Conservation (phyloP, 2,797 vertebrate genomes). For the Novumbra hubbsi region DNA sequence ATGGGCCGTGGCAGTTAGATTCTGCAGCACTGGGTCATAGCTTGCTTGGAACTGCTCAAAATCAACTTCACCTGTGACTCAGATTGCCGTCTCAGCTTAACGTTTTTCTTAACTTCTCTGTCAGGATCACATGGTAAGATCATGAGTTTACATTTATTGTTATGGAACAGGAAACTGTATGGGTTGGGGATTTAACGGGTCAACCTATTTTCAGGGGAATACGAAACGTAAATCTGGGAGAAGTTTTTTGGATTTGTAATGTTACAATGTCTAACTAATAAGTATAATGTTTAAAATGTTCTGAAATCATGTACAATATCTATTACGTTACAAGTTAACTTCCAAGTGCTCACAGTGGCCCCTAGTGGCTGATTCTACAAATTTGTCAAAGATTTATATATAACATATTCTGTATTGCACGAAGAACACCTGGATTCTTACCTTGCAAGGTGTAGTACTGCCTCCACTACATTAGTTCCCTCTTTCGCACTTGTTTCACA, state of each 20-base stretch:
- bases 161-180: not conserved
- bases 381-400: too few relatives aligned
- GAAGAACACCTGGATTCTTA: constrained; percentile 32
- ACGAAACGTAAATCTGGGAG: too few relatives aligned
- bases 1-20: constrained; percentile 26
- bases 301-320: too few relatives aligned
- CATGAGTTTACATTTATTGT: not conserved
- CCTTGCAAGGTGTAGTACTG: constrained; percentile 74
- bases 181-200: not conserved
- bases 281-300: too few relatives aligned
- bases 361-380: too few relatives aligned
- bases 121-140: not conserved
- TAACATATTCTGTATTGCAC: too few relatives aligned
- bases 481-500: constrained; percentile 79
- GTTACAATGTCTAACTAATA: too few relatives aligned
- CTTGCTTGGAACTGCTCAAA: constrained; percentile 47
- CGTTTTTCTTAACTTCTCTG: constrained; percentile 72
- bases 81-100: constrained; percentile 39
- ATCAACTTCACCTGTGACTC: constrained; percentile 51
- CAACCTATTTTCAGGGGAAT: too few relatives aligned
- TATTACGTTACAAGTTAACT: too few relatives aligned
- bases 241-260: too few relatives aligned
- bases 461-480: constrained; percentile 69
- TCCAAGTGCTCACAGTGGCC: too few relatives aligned
- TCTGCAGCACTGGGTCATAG: constrained; percentile 60